These are phyloP conservation scores for Solen grandis DNA, from an alignment of 1,140 invertebrate species.

Conservation along the genomic window DNA sequence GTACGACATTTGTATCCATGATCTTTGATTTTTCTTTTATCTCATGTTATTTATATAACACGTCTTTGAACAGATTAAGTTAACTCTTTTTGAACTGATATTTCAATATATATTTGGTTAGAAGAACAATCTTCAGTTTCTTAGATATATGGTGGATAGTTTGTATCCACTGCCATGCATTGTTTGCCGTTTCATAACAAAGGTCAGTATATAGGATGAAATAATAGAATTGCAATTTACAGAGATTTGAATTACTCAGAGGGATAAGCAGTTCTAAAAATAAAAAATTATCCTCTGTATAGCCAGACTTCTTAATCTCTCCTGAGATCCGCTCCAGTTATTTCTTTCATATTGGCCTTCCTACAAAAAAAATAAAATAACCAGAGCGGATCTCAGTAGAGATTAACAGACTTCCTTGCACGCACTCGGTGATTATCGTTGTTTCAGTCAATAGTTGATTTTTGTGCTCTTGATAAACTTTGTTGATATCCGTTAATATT, in stretches of 20 bases:
- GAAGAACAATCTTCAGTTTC: no score
- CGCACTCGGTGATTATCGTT: no score
- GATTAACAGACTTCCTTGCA: no score
- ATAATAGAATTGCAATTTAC: background rate
- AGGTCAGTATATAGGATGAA: constrained; percentile 3
- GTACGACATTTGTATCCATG: background rate
- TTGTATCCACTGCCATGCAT: no score
- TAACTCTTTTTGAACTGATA: background rate
- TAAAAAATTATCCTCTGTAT: background rate
- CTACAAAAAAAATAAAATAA: background rate
- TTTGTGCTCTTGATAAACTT: no score
- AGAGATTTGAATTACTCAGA: no score
- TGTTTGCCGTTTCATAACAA: background rate
- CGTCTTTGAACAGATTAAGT: background rate
- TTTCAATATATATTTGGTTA: background rate
- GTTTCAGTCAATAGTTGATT: no score
- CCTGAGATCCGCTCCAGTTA: background rate
- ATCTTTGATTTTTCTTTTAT: background rate
- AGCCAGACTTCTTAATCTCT: background rate
- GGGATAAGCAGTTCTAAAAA: no score
- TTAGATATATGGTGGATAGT: no score
- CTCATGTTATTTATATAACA: background rate
- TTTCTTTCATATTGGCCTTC: background rate
- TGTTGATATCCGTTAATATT: no score
- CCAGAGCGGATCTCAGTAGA: no score